Evolutionary conservation across 1,140 invertebrate species (phyloP).

Genomic region (Bradysia coprophila): DNA sequence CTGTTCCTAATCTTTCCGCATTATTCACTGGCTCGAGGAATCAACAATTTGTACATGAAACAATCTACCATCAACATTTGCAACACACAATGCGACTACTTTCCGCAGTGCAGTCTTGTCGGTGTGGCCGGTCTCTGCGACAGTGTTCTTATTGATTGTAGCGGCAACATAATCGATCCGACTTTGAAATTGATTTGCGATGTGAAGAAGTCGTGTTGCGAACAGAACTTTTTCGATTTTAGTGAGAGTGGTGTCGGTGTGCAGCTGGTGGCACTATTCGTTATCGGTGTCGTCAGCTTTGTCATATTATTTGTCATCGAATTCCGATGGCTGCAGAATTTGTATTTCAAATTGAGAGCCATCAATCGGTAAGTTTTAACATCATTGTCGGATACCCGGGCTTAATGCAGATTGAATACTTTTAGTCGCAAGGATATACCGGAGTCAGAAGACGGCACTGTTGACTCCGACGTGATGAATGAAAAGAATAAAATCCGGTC

Average conservation of each 20-base stretch:
- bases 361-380: too few species aligned
- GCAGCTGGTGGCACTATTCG: background rate
- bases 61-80: background rate
- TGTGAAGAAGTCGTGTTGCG: background rate
- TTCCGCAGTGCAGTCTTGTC: background rate
- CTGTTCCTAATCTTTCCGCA: constrained; percentile 49
- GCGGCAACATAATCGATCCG: too few species aligned
- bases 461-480: constrained; percentile 24
- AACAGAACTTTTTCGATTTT: background rate
- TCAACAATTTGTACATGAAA: constrained; percentile 28
- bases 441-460: too few species aligned
- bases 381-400: too few species aligned
- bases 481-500: constrained; percentile 20
- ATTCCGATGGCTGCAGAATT: background rate
- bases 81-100: background rate
- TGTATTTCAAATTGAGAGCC: too few species aligned
- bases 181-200: background rate
- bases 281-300: background rate
- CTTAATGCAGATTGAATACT: too few species aligned
- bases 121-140: too few species aligned
- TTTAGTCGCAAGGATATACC: too few species aligned
- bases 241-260: background rate
- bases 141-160: too few species aligned
- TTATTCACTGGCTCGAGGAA: constrained; percentile 40
- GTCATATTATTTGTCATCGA: background rate